Base-by-base conservation (phyloP, 2,113 vertebrate genomes). In the Erpornis zantholeuca region DNA sequence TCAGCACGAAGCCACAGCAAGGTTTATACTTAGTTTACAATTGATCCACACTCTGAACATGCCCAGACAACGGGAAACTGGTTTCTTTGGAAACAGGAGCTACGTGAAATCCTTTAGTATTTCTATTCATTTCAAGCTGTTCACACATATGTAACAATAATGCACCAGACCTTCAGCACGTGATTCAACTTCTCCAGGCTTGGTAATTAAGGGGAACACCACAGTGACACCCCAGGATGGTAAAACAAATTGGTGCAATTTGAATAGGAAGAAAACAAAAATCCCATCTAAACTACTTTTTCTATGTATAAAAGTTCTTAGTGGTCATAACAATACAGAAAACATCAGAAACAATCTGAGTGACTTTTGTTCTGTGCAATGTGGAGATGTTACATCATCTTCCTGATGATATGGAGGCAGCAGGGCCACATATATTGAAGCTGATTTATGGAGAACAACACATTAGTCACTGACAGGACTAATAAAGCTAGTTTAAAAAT, bases 11-110 rank as follows among this genome's bases (percentile, higher is more conserved):
- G 91, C 57, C 83, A 92, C 92, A 95, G 92, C 69, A 96, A 97
- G 91, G 94, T 94, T 95, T 97, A 82, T 72, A 36, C 64, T 92
- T 90, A 90, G 82, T 65, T 92, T 97, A 91, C 80, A 96, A 92
- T 90, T 96, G 94, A 96, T 94, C 79, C 92, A 82, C 56, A 61
- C 85, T 78, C 80, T 50, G 92, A 98, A 97, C 97, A 97, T 97
- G 96, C 97, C 95, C 97, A 98, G 97, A 98, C 97, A 94, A 87
- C 92, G 97, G 86, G 94, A 95, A 98, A 97, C 64, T 85, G 96
- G 98, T 98, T 98, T 98, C 98, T 98, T 94, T 97, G 98, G 98
- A 97, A 98, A 98, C 98, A 93, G 88, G 91, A 98, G 96, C 95
- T 96, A 95, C 9, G 31, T 95, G 96, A 96, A 97, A 97, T 96